A percentile compares a stretch with the other conserved stretches of the same genome.
phyloP scores from a whole-genome alignment of 1,140 invertebrate genomes.

The Phthorimaea operculella region DNA sequence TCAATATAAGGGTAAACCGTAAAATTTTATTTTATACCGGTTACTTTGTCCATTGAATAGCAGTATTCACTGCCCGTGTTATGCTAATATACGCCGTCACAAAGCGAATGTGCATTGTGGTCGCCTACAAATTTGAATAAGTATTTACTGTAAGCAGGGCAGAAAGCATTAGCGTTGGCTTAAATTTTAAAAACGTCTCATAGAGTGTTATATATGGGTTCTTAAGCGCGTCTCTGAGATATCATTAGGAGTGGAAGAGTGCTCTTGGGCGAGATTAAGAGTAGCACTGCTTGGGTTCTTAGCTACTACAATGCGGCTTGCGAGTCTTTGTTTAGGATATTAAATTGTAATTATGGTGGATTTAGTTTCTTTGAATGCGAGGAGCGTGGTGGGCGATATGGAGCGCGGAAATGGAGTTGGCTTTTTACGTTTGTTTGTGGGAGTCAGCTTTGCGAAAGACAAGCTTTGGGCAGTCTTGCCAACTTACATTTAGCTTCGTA shows the following conservation, averaged over 20 bases:
- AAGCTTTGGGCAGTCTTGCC: no score
- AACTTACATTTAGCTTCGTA: no score
- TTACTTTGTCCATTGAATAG: slow-evolving; percentile 56
- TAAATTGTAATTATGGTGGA: background rate
- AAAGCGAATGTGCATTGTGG: slow-evolving; percentile 48
- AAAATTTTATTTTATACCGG: slow-evolving; percentile 57
- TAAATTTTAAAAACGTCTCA: slow-evolving; percentile 67
- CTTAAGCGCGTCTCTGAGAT: slow-evolving; percentile 60
- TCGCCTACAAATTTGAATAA: slow-evolving; percentile 63
- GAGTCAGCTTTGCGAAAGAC: no score
- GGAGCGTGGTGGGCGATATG: no score
- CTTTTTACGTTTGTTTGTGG: no score
- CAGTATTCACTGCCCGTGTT: slow-evolving; percentile 28
- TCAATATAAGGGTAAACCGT: slow-evolving; percentile 56
- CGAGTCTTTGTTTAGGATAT: slow-evolving; percentile 21
- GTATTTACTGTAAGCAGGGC: slow-evolving; percentile 61
- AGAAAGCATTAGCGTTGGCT: slow-evolving; percentile 62
- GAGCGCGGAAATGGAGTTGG: no score
- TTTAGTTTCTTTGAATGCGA: no score
- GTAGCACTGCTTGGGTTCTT: slow-evolving; percentile 29
- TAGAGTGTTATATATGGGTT: slow-evolving; percentile 62
- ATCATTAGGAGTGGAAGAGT: slow-evolving; percentile 56
- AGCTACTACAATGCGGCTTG: slow-evolving; percentile 31
- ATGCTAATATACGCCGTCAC: slow-evolving; percentile 51
- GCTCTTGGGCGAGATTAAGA: slow-evolving; percentile 50